Percentiles rank a stretch among this genome's conserved stretches.
phyloP scores from a whole-genome alignment of 2,888 invertebrate species.

The Zygaena filipendulae region DNA sequence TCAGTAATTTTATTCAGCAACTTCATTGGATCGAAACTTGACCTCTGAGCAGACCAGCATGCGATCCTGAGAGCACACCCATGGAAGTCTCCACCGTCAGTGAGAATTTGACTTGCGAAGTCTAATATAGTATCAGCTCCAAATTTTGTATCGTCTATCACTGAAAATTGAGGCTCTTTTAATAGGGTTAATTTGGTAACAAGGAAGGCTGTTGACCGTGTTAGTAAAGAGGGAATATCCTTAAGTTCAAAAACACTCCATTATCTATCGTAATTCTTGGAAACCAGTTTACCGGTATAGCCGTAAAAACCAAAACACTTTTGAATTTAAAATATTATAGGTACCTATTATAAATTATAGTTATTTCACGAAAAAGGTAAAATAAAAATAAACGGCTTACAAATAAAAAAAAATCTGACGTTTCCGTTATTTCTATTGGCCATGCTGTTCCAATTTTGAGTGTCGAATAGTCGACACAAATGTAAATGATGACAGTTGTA shows the following conservation, averaged over 20 bases:
- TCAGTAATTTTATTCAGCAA: too few relatives aligned
- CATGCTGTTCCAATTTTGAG: constrained; percentile 35
- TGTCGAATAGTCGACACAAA: too few relatives aligned
- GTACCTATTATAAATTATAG: too few relatives aligned
- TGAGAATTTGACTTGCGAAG: constrained; percentile 30
- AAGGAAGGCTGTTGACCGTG: too few relatives aligned
- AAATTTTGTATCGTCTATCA: constrained; percentile 34
- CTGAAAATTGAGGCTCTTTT: constrained; percentile 24
- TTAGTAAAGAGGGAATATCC: too few relatives aligned
- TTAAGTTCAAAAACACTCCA: too few relatives aligned
- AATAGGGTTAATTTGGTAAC: too few relatives aligned
- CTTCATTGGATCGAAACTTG: too few relatives aligned
- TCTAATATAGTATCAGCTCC: constrained; percentile 28
- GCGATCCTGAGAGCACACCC: constrained; percentile 40
- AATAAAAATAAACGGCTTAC: constrained; percentile 5
- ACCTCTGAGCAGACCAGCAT: constrained; percentile 40
- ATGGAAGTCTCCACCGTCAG: constrained; percentile 24
- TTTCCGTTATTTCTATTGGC: too few relatives aligned
- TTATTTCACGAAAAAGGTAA: too few relatives aligned
- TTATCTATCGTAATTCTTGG: too few relatives aligned
- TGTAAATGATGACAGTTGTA: constrained; percentile 44
- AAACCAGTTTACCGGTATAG: too few relatives aligned
- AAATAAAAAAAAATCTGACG: constrained; percentile 9
- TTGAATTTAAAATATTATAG: constrained; percentile 3
- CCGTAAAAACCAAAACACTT: constrained; percentile 6